Percentiles rank a stretch among this genome's conserved stretches.
These are phyloP conservation scores for Wiebesia pumilae DNA, from an alignment of 1,140 invertebrate species.

Conservation along the genomic window DNA sequence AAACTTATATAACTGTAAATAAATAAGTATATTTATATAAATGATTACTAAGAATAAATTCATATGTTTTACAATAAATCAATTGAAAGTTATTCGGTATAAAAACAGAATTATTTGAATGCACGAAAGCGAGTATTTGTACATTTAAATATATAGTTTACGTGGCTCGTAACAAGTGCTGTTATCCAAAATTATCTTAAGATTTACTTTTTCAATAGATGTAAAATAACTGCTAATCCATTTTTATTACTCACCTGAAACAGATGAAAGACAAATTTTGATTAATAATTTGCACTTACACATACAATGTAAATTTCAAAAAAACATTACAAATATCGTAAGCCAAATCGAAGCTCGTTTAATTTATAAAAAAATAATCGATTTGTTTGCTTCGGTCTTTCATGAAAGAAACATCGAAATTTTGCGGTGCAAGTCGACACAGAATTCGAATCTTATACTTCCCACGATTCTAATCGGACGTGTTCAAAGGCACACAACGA, in stretches of 20 bases:
- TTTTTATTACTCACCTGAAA: conserved; percentile 38
- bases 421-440: not conserved
- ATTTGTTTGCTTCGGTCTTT: not conserved
- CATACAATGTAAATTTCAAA: not conserved
- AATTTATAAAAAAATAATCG: not conserved
- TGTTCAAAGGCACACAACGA: not conserved
- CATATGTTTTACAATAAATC: not conserved
- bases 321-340: not conserved
- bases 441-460: too few species aligned
- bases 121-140: not conserved
- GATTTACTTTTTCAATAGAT: not conserved
- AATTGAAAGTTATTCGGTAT: not conserved
- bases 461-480: too few species aligned
- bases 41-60: too few species aligned
- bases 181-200: not conserved
- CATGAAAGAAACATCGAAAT: not conserved
- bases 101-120: not conserved
- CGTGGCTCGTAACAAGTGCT: not conserved
- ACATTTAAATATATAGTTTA: not conserved
- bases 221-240: not conserved
- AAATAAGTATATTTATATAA: too few species aligned
- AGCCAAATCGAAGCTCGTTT: not conserved
- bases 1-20: too few species aligned
- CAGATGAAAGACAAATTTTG: not conserved
- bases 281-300: not conserved